Evolutionary conservation across 1,140 invertebrate species (phyloP).

Genomic region (Ceratoteleas bidentatus): DNA sequence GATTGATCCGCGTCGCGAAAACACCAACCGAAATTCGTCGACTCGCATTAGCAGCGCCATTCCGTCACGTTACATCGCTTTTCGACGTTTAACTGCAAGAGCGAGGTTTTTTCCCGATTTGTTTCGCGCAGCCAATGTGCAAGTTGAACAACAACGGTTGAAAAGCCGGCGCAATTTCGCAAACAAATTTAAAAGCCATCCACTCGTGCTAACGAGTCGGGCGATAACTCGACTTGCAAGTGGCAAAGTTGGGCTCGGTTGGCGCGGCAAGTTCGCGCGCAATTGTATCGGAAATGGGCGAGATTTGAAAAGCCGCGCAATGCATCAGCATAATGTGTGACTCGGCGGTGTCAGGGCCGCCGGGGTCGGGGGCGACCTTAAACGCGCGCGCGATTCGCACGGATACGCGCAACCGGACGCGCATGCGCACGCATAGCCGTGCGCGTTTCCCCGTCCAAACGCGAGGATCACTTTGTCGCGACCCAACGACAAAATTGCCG

Average conservation of each 20-base stretch:
- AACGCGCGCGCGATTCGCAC: constrained; percentile 9
- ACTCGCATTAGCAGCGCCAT: too few species aligned
- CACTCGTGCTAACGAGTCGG: constrained; percentile 14
- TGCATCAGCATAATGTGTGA: constrained; percentile 17
- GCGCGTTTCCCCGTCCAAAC: not conserved
- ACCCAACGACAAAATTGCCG: too few species aligned
- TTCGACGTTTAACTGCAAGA: too few species aligned
- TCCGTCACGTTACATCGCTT: too few species aligned
- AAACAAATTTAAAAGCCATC: constrained; percentile 27
- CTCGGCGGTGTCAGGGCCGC: not conserved
- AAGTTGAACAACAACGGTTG: constrained; percentile 7
- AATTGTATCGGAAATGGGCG: constrained; percentile 20
- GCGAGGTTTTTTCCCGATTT: constrained; percentile 7
- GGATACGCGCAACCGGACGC: constrained; percentile 15
- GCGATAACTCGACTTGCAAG: constrained; percentile 10
- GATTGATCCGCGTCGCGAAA: too few species aligned
- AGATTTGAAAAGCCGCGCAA: constrained; percentile 8
- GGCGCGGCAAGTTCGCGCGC: not conserved
- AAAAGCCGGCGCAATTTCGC: constrained; percentile 1
- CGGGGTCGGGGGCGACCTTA: not conserved
- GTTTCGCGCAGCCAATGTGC: not conserved
- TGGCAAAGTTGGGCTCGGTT: constrained; percentile 6
- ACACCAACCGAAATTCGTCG: too few species aligned
- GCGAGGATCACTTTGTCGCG: constrained; percentile 3
- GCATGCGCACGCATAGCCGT: not conserved